Base-by-base conservation (phyloP, 1,140 invertebrate species). In the Hylaeus volcanicus region DNA sequence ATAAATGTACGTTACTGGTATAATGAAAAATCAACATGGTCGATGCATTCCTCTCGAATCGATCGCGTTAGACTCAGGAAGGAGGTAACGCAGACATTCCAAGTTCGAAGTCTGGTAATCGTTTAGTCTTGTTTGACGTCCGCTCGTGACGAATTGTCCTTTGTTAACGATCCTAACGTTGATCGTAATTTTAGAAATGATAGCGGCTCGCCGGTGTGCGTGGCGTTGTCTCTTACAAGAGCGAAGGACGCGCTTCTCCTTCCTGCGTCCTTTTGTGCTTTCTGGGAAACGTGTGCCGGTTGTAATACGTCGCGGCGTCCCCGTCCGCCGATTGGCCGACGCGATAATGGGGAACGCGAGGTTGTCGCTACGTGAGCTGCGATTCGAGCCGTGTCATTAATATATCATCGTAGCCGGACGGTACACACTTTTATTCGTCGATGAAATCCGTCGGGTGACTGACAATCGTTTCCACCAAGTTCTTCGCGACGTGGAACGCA, bases 321-420 rank as follows among this genome's bases (percentile, higher is more conserved):
- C 84, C 83, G 83, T 64, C 83, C 73, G 84, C 70, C 83, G 84
- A 86, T 86, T 81, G 84, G 83, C 69, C 79, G 70, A 61, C 61
- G 70, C 83, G 83, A 85, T 84, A 84, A 86, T 85, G 79, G 79
- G 60, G 71, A 56, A 75, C 83, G 83, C 79, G 85, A 82, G 84
- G 79, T 72, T 85, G 84, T 83, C 84, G 83, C 83, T 85, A 86
- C 85, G 85, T 83, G 85, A 86, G 84, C 84, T 82, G 84, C 74
- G 85, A 86, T 75, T 79, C 83, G 83, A 86, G 84, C 53, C 71
- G 80, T 76, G 77, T 79, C 80, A 82, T 85, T 86, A 86, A 86
- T 82, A 86, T 84, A 86, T 68, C 71, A 56, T 85, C 68, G 56
- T 71, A 55, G 74, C 55, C 69, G 65, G 58, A 53, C 14, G 64